Evolutionary conservation across 2,797 vertebrate genomes (phyloP).

Genomic region (Arrhamphus sclerolepis): DNA sequence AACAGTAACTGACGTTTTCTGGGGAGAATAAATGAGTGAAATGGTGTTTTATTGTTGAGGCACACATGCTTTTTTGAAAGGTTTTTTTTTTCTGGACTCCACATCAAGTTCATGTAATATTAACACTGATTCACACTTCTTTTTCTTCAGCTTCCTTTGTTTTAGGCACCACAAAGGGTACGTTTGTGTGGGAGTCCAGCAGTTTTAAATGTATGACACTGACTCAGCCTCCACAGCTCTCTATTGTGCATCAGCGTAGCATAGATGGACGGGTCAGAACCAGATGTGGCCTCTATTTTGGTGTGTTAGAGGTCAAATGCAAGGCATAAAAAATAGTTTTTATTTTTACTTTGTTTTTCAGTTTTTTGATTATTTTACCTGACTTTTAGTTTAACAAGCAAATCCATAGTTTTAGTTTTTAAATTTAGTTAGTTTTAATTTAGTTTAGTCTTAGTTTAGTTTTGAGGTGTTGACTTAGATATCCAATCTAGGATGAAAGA

Average conservation of each 20-base stretch:
- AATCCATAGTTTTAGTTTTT: no score
- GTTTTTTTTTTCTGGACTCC: slow-evolving; percentile 12
- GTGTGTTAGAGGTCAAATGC: no score
- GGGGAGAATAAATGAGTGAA: not conserved
- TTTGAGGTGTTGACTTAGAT: no score
- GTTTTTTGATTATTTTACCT: no score
- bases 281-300: no score
- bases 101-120: slow-evolving; percentile 21
- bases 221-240: slow-evolving; percentile 37
- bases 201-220: slow-evolving; percentile 45
- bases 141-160: slow-evolving; percentile 46
- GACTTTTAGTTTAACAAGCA: no score
- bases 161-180: slow-evolving; percentile 51
- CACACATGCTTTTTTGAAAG: slow-evolving; percentile 27
- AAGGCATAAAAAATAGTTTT: no score
- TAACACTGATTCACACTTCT: slow-evolving; percentile 25
- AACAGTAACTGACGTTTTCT: not conserved
- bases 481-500: no score
- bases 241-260: slow-evolving; percentile 41
- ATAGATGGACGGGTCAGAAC: slow-evolving; percentile 25
- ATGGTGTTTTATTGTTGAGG: slow-evolving; percentile 16
- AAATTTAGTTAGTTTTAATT: no score
- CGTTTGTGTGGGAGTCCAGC: slow-evolving; percentile 60
- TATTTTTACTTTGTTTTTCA: no score
- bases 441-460: no score